Base-by-base conservation (phyloP, 2,888 invertebrate species). In the Drosophila anomalata region DNA sequence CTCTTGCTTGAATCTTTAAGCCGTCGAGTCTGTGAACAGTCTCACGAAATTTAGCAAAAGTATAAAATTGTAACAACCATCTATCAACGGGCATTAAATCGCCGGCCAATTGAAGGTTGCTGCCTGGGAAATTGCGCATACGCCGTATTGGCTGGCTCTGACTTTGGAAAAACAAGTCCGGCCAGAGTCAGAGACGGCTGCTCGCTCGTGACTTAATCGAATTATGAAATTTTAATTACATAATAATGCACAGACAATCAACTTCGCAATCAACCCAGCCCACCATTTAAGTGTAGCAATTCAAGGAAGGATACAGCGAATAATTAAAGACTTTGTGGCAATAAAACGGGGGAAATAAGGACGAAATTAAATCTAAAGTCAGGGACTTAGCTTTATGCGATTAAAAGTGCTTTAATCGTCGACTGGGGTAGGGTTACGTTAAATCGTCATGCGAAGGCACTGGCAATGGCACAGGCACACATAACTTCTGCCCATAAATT, bases 221-320 rank as follows among this genome's bases (percentile, higher is more conserved):
- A 72, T 85, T 78, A 78, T 81, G 69, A 61, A 68, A 68, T 74
- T 72, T 79, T 77, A 82, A 81, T 78, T 72, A 68, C 73, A 85
- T 66, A 78, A 68, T 65, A 70, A 65, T 29, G 60, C 65, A 53
- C 62, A 55, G 67, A 72, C 69, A 67, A 72, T 66, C 39, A 72
- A 44, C 42, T 33, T 42, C 6, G 12, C n/a, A 33, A 33, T 33
- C 33, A n/a, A 33, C 33, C 33, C 33, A 33, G 33, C n/a, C n/a
- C 33, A n/a, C 42, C 24, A 29, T 52, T 52, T 29, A 44, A 44
- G 24, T 36, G 42, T 5, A 46, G 33, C 33, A 36, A n/a, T 44
- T 14, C 1, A 29, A 20, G 20, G 9, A 44, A 44, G 33, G 29
- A 14, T 22, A 22, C 1, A 14, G n/a, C 1, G 12, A 14, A 3